phyloP scores from a whole-genome alignment of 2,888 invertebrate genomes.

The Molorchus minor region DNA sequence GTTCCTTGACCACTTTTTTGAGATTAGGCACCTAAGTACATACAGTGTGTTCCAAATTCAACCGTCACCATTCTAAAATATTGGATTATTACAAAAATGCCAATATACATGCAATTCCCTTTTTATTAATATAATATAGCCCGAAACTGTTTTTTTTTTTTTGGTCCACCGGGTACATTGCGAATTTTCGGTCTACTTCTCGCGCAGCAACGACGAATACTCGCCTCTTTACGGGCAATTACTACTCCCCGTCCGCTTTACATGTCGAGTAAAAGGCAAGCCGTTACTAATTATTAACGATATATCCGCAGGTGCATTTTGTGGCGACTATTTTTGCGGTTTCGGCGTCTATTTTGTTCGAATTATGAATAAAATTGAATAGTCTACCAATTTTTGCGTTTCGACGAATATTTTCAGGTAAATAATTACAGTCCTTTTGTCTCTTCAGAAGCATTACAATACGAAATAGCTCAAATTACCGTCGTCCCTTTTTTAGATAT shows the following conservation, averaged over 20 bases:
- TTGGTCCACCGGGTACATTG: too few relatives aligned
- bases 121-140: too few relatives aligned
- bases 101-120: too few relatives aligned
- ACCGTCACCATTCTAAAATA: too few relatives aligned
- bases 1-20: too few relatives aligned
- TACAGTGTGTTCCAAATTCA: too few relatives aligned
- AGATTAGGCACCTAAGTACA: too few relatives aligned
- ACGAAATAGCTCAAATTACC: slow-evolving; percentile 28
- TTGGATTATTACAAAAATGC: too few relatives aligned
- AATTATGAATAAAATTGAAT: slow-evolving; percentile 30
- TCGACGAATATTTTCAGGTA: slow-evolving; percentile 31
- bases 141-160: too few relatives aligned
- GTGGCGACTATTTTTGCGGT: slow-evolving; percentile 46
- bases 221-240: too few relatives aligned
- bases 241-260: slow-evolving; percentile 45
- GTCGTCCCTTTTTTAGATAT: slow-evolving; percentile 20
- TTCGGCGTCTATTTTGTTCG: slow-evolving; percentile 40
- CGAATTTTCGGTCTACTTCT: too few relatives aligned
- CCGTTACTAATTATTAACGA: slow-evolving; percentile 48
- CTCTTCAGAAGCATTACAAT: slow-evolving; percentile 26
- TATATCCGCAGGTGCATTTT: slow-evolving; percentile 48
- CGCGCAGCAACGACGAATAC: too few relatives aligned
- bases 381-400: slow-evolving; percentile 20
- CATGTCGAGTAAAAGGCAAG: slow-evolving; percentile 29
- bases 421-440: slow-evolving; percentile 27